phyloP scores from a whole-genome alignment of 2,797 vertebrate species.

The Rhinatrema bivittatum region DNA sequence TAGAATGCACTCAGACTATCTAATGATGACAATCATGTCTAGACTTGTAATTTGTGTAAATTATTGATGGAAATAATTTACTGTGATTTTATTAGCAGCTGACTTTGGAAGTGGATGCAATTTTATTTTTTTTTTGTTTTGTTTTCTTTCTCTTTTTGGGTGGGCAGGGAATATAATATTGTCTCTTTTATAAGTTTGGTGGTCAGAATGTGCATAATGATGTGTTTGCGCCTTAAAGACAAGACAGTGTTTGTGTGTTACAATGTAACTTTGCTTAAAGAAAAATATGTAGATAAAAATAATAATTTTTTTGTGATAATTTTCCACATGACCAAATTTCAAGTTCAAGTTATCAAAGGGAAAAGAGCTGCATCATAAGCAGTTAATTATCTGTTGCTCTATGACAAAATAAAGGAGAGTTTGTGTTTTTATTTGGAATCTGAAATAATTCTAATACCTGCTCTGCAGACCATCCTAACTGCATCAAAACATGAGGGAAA shows the following conservation, averaged over 20 bases:
- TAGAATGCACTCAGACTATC: constrained; percentile 74
- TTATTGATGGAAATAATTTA: constrained; percentile 90
- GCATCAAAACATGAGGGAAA: constrained; percentile 18
- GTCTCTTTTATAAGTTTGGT: constrained; percentile 86
- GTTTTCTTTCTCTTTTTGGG: constrained; percentile 11
- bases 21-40: constrained; percentile 73
- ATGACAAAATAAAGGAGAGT: constrained; percentile 49
- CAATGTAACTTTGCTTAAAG: constrained; percentile 85
- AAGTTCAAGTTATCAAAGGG: constrained; percentile 49
- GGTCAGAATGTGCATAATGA: constrained; percentile 89
- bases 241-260: constrained; percentile 82
- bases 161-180: constrained; percentile 50
- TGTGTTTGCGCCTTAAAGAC: constrained; percentile 92
- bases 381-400: constrained; percentile 47
- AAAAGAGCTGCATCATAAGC: constrained; percentile 35
- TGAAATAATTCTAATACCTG: constrained; percentile 53
- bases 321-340: constrained; percentile 74
- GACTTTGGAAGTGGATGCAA: constrained; percentile 72
- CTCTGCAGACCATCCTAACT: constrained; percentile 29
- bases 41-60: constrained; percentile 89
- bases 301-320: constrained; percentile 50
- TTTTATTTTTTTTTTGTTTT: constrained; percentile 30
- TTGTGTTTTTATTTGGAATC: constrained; percentile 58
- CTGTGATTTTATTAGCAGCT: constrained; percentile 77
- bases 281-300: constrained; percentile 63